Conservation (phyloP, 2,113 vertebrate species). For the Hylia prasina region DNA sequence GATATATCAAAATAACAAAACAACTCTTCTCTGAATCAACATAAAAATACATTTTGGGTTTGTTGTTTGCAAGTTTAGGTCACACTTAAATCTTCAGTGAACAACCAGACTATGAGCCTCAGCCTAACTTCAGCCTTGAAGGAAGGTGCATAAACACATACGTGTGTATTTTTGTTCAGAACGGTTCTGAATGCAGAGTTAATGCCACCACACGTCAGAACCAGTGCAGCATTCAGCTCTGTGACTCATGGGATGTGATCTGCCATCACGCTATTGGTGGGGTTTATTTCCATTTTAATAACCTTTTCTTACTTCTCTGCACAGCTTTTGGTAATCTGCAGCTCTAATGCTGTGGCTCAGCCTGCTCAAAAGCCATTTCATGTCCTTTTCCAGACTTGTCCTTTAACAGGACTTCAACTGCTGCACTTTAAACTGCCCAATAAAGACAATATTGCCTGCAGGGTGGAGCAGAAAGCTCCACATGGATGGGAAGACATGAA, state of each 20-base stretch:
- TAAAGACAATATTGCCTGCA: neutral
- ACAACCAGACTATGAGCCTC: neutral
- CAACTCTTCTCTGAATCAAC: neutral
- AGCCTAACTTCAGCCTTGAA: neutral
- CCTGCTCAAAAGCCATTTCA: neutral
- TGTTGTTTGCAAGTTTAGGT: neutral
- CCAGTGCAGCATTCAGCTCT: neutral
- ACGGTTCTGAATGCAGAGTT: neutral
- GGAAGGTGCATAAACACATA: neutral
- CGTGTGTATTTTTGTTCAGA: neutral
- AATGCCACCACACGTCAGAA: neutral
- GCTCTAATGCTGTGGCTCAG: neutral
- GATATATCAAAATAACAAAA: neutral
- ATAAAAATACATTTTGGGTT: neutral
- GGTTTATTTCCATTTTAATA: neutral
- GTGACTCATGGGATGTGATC: rapidly evolving
- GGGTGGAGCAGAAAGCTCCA: neutral
- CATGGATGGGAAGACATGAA: neutral
- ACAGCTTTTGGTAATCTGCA: neutral
- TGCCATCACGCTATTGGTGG: rapidly evolving
- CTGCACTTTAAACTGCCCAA: neutral
- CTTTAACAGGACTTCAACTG: neutral
- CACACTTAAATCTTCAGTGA: neutral
- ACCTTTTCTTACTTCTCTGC: neutral
- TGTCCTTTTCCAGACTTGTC: neutral